Base-by-base conservation (phyloP, 2,113 vertebrate genomes). In the Danionella cerebrum region DNA sequence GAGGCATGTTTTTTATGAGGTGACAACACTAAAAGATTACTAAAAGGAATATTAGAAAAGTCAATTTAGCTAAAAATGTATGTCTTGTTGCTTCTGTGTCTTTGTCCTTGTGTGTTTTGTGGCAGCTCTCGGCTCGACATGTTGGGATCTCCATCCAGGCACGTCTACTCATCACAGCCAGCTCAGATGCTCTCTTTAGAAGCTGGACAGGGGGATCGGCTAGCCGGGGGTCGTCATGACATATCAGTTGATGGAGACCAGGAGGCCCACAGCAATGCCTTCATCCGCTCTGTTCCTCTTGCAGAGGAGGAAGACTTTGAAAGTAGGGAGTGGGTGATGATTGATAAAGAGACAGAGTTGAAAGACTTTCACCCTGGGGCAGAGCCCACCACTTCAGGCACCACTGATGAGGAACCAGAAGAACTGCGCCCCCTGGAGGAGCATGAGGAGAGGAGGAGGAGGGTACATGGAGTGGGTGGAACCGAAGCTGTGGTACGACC, bases 321-420 rank as follows among this genome's bases (percentile, higher is more conserved):
- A 81, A 98, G 96, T 81, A 94, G 97, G 72, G 96, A 99, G 77
- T 99, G 96, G 96, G 96, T 99, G 72, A 98, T 99, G 84, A 98
- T 99, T 45, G 95, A 99, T 82, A 98, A 97, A 74, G 96, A 98
- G 87, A 87, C 94, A 0, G 96, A 99, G 84, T 90, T 99, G 29
- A 91, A 94, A 51, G 96, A 99, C 89, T 99, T 99, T 74, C 94
- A 70, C 29, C 71, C 71, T 1, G 71, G 71, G 29, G 71, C 71
- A 24, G 71, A 94, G 65, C 94, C 96, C 0, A 98, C 95, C 77
- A 98, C 93, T 0, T 98, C 96, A 2, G 95, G 94, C 35, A 98
- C 96, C 29, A 98, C 96, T 0, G 96, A 99, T 2, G 96, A 99
- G 73, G 96, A 99, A 74, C 95, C 95, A 0, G 96, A 99, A 86